A percentile compares a stretch with the other conserved stretches of the same genome.
These are phyloP conservation scores for Gambusia yucatana DNA, from an alignment of 2,797 vertebrate species.

Conservation along the genomic window DNA sequence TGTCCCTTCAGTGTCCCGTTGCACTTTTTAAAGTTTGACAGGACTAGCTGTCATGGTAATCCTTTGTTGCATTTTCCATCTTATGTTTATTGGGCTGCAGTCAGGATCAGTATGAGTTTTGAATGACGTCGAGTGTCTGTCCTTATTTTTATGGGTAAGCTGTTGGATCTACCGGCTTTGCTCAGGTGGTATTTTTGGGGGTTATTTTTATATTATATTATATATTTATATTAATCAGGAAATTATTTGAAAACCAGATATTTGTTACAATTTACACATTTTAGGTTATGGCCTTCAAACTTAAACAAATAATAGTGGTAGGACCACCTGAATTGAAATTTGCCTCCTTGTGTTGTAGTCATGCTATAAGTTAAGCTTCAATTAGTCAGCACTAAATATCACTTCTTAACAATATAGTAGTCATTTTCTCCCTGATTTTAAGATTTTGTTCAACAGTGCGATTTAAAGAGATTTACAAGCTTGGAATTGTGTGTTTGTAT, in stretches of 20 bases:
- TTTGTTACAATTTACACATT: not conserved
- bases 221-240: not conserved
- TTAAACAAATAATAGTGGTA: not conserved
- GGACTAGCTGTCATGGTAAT: not conserved
- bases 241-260: not conserved
- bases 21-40: not conserved
- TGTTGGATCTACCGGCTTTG: not conserved
- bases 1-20: not conserved
- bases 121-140: too few species aligned
- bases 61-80: not conserved
- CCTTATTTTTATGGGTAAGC: too few species aligned
- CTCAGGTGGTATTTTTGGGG: not conserved
- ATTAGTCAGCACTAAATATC: not conserved
- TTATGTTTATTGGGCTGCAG: not conserved
- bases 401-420: not conserved
- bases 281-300: not conserved
- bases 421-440: not conserved
- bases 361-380: too few species aligned
- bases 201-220: too few species aligned
- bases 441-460: not conserved
- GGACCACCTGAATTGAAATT: not conserved
- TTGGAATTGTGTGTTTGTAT: not conserved
- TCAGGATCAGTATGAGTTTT: not conserved
- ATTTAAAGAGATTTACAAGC: not conserved
- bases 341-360: not conserved